Base-by-base conservation (phyloP, 2,888 invertebrate genomes). In the Blera fallax region DNA sequence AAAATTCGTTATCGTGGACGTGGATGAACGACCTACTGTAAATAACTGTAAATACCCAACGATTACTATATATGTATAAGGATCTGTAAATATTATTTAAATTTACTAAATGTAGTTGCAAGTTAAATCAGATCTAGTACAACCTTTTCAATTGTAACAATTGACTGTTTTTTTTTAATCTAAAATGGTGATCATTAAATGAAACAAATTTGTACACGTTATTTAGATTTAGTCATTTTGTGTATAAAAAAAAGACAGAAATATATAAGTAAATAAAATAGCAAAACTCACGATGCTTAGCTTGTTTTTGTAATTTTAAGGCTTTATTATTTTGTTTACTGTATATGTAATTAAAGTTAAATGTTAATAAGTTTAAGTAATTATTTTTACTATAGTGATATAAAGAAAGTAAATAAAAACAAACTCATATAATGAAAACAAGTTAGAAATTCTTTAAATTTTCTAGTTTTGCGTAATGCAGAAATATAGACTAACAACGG, bases 1-100 rank as follows among this genome's bases (percentile, higher is more conserved):
- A 27, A 3, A 27, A 4, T 1, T 52, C 2, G 10, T 16, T 14
- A 32, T 14, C 5, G 21, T 16, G n/a, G 14, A 14, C 40, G 14
- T 40, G n/a, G n/a, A n/a, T 40, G 14, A 14, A 40, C 14, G 32
- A n/a, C 11, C 5, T 27, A 14, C 24, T 69, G 67, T 69, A 62
- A 18, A 73, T 73, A 62, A 52, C 52, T 73, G 73, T 73, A 73
- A 52, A 72, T 72, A 72, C 0, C 16, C 6, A 29, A 29, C 24
- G 16, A 65, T 10, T 34, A 7, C 29, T 8, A 29, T n/a, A n/a
- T n/a, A n/a, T n/a, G n/a, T n/a, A n/a, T 29, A 54, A 21, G 21
- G 24, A 27, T 11, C 11, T 67, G 65, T 69, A 69, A 43, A 34
- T 56, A 70, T 24, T 50, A 21, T 32, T 32, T 18, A 4, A 18